Conservation (phyloP, 2,888 invertebrate species). For the Macroteleia sp. region DNA sequence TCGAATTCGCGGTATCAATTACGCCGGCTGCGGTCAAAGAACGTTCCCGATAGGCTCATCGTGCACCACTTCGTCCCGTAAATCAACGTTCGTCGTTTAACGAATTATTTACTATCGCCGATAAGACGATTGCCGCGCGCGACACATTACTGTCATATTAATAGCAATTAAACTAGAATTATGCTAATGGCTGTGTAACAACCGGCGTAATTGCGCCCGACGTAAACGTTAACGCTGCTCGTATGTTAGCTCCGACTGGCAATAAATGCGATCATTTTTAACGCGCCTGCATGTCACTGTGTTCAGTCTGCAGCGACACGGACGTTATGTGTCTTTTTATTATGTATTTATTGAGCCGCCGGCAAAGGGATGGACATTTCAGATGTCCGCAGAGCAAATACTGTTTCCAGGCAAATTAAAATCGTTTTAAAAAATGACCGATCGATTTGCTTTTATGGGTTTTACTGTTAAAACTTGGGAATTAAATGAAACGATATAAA, state of each 20-base stretch:
- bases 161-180: constrained; percentile 48
- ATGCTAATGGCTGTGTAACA: constrained; percentile 49
- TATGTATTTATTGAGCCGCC: constrained; percentile 35
- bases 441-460: too few species aligned
- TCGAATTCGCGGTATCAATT: too few species aligned
- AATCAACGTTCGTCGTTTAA: too few species aligned
- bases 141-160: constrained; percentile 29
- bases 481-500: too few species aligned
- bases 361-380: background rate
- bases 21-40: constrained; percentile 3
- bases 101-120: constrained; percentile 22
- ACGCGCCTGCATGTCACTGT: constrained; percentile 19
- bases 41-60: constrained; percentile 6
- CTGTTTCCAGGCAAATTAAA: constrained; percentile 5
- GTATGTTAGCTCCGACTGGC: constrained; percentile 32
- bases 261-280: constrained; percentile 41
- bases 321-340: constrained; percentile 27
- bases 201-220: constrained; percentile 37
- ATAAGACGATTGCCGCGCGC: constrained; percentile 31
- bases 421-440: background rate
- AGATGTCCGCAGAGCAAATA: constrained; percentile 11
- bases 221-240: constrained; percentile 34
- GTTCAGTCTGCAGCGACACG: background rate
- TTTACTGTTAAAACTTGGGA: too few species aligned
- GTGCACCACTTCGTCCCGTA: too few species aligned